Evolutionary conservation across 2,113 vertebrate genomes (phyloP), one percentile per base, ranked within the genome.

Genomic region (Columbina picui): DNA sequence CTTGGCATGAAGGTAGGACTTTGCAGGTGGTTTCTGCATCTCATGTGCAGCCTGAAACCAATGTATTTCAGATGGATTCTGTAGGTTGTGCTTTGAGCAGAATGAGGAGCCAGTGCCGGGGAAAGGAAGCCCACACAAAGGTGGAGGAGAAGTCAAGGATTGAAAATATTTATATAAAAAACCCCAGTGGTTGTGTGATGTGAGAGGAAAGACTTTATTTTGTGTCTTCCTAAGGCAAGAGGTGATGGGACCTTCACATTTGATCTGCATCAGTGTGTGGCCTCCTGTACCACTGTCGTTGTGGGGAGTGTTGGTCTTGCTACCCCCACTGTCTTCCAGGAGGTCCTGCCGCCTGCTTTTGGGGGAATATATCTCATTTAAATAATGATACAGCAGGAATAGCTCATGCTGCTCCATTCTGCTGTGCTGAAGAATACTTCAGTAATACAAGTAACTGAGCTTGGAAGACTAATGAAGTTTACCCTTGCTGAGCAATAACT

Each of bases 391-490:
- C 3, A 17, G 4, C 67, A 69, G 75, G 38, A 57, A 39, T 7
- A 69, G 57, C 56, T 71, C 13, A 7, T 23, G 34, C 61, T 82
- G 78, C 63, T 89, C 14, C 5, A 2, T 67, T 78, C 32, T 77
- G 68, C 39, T 13, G 29, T 55, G 47, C 30, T 50, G 41, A 76
- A 38, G 68, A 84, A 41, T 61, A 20, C 49, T 92, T 84, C 10
- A 61, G 47, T 63, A 84, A 34, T 76, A 68, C 91, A 89, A 94
- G 65, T 75, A 85, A 41, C 88, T 74, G 78, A 82, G 73, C 49
- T 71, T 64, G 36, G 63, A 87, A 86, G 68, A 93, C 63, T 90
- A 47, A 93, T 69, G 90, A 76, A 80, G 34, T 95, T 94, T 77
- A 45, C 43, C 22, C 65, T 82, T 67, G n/a, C 57, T 56, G 57